These are phyloP conservation scores for Drosophila infuscata DNA, from an alignment of 2,888 invertebrate genomes.

Conservation along the genomic window DNA sequence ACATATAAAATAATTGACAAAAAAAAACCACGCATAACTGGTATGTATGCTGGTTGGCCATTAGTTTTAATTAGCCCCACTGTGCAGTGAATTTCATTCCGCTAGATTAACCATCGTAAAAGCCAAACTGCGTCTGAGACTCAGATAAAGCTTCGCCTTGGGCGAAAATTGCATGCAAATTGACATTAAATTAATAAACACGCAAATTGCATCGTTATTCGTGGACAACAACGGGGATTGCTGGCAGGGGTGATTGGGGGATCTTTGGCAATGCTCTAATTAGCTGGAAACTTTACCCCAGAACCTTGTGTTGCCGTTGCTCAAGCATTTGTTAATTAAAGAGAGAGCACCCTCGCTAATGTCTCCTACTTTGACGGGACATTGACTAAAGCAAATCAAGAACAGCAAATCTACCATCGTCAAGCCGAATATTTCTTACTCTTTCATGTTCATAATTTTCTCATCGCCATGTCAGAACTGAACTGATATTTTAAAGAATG, in stretches of 20 bases:
- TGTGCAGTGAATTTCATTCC: conserved; percentile 49
- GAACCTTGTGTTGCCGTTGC: conserved; percentile 32
- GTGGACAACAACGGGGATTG: background rate
- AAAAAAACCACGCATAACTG: conserved; percentile 30
- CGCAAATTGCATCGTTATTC: conserved; percentile 66
- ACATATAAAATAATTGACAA: background rate
- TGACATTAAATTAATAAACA: conserved; percentile 78
- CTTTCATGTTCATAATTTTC: background rate
- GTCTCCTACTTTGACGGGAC: conserved; percentile 48
- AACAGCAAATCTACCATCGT: background rate
- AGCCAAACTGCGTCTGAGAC: conserved; percentile 30
- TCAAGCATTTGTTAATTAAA: conserved; percentile 71
- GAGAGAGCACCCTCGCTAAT: conserved; percentile 35
- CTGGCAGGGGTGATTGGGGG: background rate
- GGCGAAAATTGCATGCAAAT: conserved; percentile 76
- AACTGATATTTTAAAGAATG: background rate
- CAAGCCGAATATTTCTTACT: background rate
- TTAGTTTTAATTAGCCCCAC: conserved; percentile 70
- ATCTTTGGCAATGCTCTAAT: conserved; percentile 50
- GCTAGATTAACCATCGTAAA: conserved; percentile 63
- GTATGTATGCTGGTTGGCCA: conserved; percentile 45
- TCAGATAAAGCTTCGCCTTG: conserved; percentile 63
- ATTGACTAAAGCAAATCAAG: conserved; percentile 19
- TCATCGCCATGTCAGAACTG: background rate
- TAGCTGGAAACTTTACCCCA: conserved; percentile 66